Percentiles rank a stretch among this genome's conserved stretches.
These are phyloP conservation scores for Phycodurus eques DNA, from an alignment of 2,113 vertebrate species.

Conservation along the genomic window DNA sequence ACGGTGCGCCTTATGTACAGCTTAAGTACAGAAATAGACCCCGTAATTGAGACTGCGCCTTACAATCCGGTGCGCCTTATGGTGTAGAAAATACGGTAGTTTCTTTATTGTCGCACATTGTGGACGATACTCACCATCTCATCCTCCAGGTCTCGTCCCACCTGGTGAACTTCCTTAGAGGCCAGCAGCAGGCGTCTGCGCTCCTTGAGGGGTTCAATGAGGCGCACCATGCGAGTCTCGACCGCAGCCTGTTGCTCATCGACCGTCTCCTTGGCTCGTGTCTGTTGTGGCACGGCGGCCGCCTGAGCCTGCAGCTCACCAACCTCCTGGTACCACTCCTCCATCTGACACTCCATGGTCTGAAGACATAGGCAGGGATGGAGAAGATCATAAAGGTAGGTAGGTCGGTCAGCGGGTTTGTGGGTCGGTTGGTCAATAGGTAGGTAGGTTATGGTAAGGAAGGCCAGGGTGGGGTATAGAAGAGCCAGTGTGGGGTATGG, in stretches of 20 bases:
- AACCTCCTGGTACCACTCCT: slow-evolving; percentile 87
- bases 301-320: slow-evolving; percentile 84
- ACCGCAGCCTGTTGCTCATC: slow-evolving; percentile 76
- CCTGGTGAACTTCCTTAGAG: slow-evolving; percentile 91
- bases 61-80: too few relatives aligned
- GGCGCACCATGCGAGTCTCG: slow-evolving; percentile 83
- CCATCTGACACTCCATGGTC: slow-evolving; percentile 89
- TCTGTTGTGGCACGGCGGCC: slow-evolving; percentile 78
- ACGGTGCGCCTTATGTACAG: too few relatives aligned
- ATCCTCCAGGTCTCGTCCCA: slow-evolving; percentile 86
- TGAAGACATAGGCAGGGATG: slow-evolving; percentile 36
- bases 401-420: background rate
- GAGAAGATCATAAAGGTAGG: background rate
- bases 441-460: too few relatives aligned
- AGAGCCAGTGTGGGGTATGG: too few relatives aligned
- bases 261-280: slow-evolving; percentile 72
- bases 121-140: slow-evolving; percentile 79
- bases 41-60: too few relatives aligned
- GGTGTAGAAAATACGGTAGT: too few relatives aligned
- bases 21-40: too few relatives aligned
- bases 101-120: background rate
- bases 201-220: slow-evolving; percentile 89
- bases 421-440: too few relatives aligned
- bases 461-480: too few relatives aligned
- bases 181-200: slow-evolving; percentile 84